Base-by-base conservation (phyloP, 1,140 invertebrate genomes). In the Calephelis virginiensis region DNA sequence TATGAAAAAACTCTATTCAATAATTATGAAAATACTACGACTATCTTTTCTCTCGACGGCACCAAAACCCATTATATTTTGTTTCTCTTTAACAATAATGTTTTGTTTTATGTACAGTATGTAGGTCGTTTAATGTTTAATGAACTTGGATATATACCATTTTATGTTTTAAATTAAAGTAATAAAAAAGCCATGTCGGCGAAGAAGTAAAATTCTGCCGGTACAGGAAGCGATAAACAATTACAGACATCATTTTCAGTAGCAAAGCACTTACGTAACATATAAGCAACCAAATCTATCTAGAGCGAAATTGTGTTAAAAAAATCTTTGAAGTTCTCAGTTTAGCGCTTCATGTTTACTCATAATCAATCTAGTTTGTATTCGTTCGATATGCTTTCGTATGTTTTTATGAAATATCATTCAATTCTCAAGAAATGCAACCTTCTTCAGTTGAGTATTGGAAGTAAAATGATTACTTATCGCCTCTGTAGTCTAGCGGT, bases 321-420 rank as follows among this genome's bases (percentile, higher is more conserved):
- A 59, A 59, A 59, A 59, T 17, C 56, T 59, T 59, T 59, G 56
- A 59, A 59, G 61, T 47, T 48, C 46, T 48, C 61, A 63, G 14
- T 14, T n/a, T 59, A n/a, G 56, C 53, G 53, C 53, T 11, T 62
- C 47, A 43, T 63, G 46, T 63, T 63, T 63, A 63, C 61, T 13
- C 13, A 47, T 63, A 46, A 46, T 46, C 61, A 46, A 63, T 63
- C 61, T 47, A 63, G 17, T 63, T 40, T 63, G 38, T 59, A 59
- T 59, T 59, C 53, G 28, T 38, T 59, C 17, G 37, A 59, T 59
- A n/a, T n/a, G n/a, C n/a, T 37, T 59, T 56, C 17, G 38, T n/a
- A 40, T 17, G 61, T 45, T 47, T 59, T 59, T 38, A 37, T 56
- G 28, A 56, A 56, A 56, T 56, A 56, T 37, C 50, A 53, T 53